These are phyloP conservation scores for Meteorus sp. DNA, from an alignment of 1,140 invertebrate species.

Conservation along the genomic window DNA sequence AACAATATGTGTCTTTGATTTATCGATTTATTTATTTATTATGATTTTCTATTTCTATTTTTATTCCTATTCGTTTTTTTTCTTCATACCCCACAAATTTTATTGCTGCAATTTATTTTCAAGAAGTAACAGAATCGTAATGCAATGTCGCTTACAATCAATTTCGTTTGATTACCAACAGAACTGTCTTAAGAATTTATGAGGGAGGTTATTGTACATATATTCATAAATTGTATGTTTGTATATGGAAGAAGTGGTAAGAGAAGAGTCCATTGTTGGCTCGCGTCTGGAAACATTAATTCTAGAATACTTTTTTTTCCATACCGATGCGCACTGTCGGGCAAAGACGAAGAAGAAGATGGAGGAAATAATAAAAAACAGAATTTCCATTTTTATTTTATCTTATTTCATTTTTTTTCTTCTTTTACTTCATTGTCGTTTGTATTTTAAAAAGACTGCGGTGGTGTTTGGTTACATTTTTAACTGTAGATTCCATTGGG, in stretches of 20 bases:
- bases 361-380: conserved; percentile 8
- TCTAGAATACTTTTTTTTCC: not conserved
- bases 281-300: conserved; percentile 23
- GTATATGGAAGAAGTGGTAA: not conserved
- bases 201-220: too few relatives aligned
- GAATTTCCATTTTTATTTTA: too few relatives aligned
- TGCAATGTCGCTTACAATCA: conserved; percentile 6
- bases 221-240: too few relatives aligned
- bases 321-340: not conserved
- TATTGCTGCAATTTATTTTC: not conserved
- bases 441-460: conserved; percentile 9
- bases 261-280: conserved; percentile 20
- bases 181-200: not conserved
- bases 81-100: not conserved
- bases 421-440: too few relatives aligned
- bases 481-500: conserved; percentile 5
- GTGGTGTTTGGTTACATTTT: conserved; percentile 28
- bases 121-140: conserved; percentile 5
- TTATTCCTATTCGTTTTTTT: not conserved
- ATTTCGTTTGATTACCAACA: conserved; percentile 6
- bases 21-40: too few relatives aligned
- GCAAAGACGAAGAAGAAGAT: not conserved
- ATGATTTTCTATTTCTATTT: too few relatives aligned
- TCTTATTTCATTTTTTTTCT: too few relatives aligned
- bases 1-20: too few relatives aligned